Evolutionary conservation across 2,888 invertebrate species (phyloP).

Genomic region (Eurytoma californica): DNA sequence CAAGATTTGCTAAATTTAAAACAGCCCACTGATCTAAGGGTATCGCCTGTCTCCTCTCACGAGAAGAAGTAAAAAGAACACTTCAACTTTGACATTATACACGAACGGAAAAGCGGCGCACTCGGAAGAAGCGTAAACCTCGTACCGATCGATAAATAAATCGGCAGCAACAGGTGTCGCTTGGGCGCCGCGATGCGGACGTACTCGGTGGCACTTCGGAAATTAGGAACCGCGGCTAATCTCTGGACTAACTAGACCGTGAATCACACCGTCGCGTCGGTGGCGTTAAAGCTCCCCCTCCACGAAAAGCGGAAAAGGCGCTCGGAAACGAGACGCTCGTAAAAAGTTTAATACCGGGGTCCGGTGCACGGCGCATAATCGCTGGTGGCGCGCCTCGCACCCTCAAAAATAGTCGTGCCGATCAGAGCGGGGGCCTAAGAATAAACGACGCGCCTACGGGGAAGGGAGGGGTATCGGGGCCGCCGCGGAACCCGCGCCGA

Average conservation of each 20-base stretch:
- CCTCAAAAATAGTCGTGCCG: conserved; percentile 45
- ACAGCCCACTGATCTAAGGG: neutral
- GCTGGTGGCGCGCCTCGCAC: neutral
- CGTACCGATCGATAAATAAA: conserved; percentile 7
- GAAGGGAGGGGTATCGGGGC: neutral
- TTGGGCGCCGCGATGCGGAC: neutral
- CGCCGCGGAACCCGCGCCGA: neutral
- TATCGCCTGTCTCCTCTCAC: neutral
- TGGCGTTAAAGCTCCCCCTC: neutral
- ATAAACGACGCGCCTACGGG: conserved; percentile 37
- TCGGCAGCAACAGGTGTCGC: conserved; percentile 4
- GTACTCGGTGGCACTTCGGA: too few relatives aligned
- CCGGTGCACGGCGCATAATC: neutral
- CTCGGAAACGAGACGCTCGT: neutral
- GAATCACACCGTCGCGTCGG: conserved; percentile 5
- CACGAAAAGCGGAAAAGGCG: too few relatives aligned
- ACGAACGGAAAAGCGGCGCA: too few relatives aligned
- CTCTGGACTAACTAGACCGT: neutral
- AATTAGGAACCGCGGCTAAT: neutral
- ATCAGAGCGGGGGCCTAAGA: conserved; percentile 35
- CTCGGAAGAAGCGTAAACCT: neutral
- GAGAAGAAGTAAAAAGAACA: too few relatives aligned
- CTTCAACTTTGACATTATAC: too few relatives aligned
- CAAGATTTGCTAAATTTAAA: conserved; percentile 6
- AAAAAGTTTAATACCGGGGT: neutral